A percentile compares a stretch with the other conserved stretches of the same genome.
These are phyloP conservation scores for Florisuga fusca DNA, from an alignment of 2,797 vertebrate species.

Conservation along the genomic window DNA sequence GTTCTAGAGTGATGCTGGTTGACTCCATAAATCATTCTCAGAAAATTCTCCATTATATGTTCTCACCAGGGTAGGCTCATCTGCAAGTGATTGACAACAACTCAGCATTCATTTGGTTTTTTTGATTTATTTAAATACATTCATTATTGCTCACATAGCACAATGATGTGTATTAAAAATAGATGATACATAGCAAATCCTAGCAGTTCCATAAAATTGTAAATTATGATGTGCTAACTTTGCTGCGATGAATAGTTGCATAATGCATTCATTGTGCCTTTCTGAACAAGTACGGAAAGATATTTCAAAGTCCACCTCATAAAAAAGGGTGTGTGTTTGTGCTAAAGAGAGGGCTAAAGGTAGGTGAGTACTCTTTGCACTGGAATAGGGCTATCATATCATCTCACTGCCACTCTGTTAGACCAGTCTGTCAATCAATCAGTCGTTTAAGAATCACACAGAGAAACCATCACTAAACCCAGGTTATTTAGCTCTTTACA, in stretches of 20 bases:
- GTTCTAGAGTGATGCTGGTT: not conserved
- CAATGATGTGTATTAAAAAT: constrained; percentile 62
- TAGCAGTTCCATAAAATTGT: constrained; percentile 44
- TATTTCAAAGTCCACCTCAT: constrained; percentile 50
- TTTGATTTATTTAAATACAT: constrained; percentile 64
- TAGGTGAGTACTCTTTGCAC: not conserved
- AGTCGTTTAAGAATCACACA: not conserved
- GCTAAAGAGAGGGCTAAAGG: not conserved
- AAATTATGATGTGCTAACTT: constrained; percentile 57
- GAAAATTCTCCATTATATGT: constrained; percentile 35
- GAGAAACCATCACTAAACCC: not conserved
- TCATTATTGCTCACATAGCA: constrained; percentile 48
- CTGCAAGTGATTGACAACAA: constrained; percentile 63
- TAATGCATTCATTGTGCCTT: not conserved
- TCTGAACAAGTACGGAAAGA: not conserved
- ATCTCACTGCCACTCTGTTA: not conserved
- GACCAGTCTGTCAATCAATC: not conserved
- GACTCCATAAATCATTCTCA: constrained; percentile 13
- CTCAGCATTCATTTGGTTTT: constrained; percentile 40
- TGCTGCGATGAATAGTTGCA: not conserved
- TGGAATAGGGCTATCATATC: not conserved
- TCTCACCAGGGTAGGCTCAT: constrained; percentile 36
- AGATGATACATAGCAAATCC: constrained; percentile 62
- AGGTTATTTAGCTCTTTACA: constrained; percentile 20
- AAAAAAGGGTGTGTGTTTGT: not conserved